Conservation (phyloP, 2,888 invertebrate genomes). For the Plebejus anna region DNA sequence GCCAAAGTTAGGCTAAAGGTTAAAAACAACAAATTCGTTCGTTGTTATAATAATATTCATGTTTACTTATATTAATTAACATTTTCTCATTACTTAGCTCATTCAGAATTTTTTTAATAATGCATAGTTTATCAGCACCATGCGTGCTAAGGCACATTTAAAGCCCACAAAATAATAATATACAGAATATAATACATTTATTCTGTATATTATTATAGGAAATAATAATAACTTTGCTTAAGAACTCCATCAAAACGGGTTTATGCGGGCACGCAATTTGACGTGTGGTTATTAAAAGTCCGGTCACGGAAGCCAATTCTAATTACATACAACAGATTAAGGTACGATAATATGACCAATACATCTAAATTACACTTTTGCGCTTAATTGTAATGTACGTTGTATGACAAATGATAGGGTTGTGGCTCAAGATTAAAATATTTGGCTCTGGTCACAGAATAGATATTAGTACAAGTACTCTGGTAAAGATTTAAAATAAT, state of each 20-base stretch:
- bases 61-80: background rate
- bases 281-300: constrained; percentile 23
- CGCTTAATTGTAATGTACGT: background rate
- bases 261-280: constrained; percentile 23
- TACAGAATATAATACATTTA: background rate
- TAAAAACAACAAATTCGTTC: too few relatives aligned
- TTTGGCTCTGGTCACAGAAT: too few relatives aligned
- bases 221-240: background rate
- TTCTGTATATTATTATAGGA: background rate
- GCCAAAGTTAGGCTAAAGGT: too few relatives aligned
- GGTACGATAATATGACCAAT: background rate
- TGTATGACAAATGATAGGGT: background rate
- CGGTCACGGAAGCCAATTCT: constrained; percentile 20
- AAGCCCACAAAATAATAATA: background rate
- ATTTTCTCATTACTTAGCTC: background rate
- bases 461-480: too few relatives aligned
- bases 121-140: background rate
- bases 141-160: background rate
- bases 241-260: background rate
- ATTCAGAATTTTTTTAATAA: background rate
- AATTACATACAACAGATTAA: constrained; percentile 22
- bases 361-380: constrained; percentile 11
- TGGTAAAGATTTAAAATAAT: too few relatives aligned
- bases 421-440: background rate
- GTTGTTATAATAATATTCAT: too few relatives aligned